Percentiles rank a stretch among this genome's conserved stretches.
phyloP scores from a whole-genome alignment of 2,888 invertebrate genomes.

The Piscicola geometra region DNA sequence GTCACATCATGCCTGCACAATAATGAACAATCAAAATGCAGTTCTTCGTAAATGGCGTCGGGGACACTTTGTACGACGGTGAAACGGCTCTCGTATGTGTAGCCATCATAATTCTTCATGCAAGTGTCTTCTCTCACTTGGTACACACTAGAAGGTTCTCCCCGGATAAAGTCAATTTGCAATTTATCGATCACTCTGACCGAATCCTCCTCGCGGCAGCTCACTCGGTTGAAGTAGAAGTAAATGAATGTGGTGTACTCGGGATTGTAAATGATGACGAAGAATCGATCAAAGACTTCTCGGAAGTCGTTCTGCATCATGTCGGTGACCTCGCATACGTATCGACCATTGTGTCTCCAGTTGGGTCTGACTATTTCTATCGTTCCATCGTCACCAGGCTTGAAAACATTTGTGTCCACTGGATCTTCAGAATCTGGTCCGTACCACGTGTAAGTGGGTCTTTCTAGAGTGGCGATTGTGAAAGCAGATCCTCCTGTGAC shows the following conservation, averaged over 20 bases:
- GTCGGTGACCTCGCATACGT: constrained; percentile 26
- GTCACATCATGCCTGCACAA: constrained; percentile 2
- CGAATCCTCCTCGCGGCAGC: not conserved
- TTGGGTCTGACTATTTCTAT: constrained; percentile 14
- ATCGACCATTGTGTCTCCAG: not conserved
- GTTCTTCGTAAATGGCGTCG: not conserved
- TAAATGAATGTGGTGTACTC: not conserved
- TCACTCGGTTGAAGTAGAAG: constrained; percentile 7
- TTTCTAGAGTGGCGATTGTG: not conserved
- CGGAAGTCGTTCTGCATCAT: not conserved
- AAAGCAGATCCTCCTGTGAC: not conserved
- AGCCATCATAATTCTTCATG: not conserved
- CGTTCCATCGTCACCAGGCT: constrained; percentile 7
- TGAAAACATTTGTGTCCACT: constrained; percentile 7
- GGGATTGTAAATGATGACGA: constrained; percentile 17
- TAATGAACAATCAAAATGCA: not conserved
- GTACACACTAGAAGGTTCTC: constrained; percentile 16
- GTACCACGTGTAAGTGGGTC: constrained; percentile 24
- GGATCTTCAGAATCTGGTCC: constrained; percentile 24
- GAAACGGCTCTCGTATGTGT: not conserved
- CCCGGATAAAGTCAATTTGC: constrained; percentile 6
- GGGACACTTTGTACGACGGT: not conserved
- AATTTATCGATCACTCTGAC: constrained; percentile 5
- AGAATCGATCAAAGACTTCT: not conserved
- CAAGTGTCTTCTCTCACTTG: constrained; percentile 2